Percentiles rank a stretch among this genome's conserved stretches.
Conservation (phyloP, 2,888 invertebrate genomes). For the Lasioglossum lativentre region DNA sequence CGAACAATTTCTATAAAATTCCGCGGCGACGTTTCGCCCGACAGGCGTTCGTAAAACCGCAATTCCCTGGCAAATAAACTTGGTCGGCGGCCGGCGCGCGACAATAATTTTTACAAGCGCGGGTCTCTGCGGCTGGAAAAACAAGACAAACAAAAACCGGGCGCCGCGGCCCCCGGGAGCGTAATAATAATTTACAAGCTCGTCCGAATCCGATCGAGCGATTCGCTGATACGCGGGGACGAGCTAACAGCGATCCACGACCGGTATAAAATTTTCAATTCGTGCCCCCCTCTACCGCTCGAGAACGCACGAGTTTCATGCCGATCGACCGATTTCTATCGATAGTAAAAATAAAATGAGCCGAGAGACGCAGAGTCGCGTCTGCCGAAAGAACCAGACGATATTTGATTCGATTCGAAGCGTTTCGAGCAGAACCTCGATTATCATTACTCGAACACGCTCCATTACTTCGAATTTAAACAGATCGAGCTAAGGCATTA, state of each 20-base stretch:
- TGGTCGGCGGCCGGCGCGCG: neutral
- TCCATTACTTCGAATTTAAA: too few species aligned
- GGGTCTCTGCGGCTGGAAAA: neutral
- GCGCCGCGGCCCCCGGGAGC: neutral
- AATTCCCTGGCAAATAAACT: slow-evolving; percentile 25
- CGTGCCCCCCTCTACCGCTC: neutral
- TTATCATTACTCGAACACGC: neutral
- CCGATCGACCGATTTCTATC: slow-evolving; percentile 17
- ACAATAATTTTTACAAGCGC: slow-evolving; percentile 1
- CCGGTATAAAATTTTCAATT: slow-evolving; percentile 48
- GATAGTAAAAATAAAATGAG: neutral
- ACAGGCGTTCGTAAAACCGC: slow-evolving; percentile 18
- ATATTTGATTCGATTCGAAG: neutral
- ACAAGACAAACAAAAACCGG: neutral
- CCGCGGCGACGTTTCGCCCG: neutral
- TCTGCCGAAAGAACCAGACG: neutral
- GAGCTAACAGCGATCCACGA: slow-evolving; percentile 2
- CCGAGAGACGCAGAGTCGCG: neutral
- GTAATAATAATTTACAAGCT: slow-evolving; percentile 47
- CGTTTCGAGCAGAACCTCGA: neutral
- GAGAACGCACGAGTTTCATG: slow-evolving; percentile 17
- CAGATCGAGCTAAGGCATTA: too few species aligned
- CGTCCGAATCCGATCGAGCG: slow-evolving; percentile 13
- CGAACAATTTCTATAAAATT: slow-evolving; percentile 27
- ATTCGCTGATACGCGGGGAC: neutral